These are phyloP conservation scores for Eira barbara DNA, from an alignment of 2,113 vertebrate genomes.

Conservation along the genomic window DNA sequence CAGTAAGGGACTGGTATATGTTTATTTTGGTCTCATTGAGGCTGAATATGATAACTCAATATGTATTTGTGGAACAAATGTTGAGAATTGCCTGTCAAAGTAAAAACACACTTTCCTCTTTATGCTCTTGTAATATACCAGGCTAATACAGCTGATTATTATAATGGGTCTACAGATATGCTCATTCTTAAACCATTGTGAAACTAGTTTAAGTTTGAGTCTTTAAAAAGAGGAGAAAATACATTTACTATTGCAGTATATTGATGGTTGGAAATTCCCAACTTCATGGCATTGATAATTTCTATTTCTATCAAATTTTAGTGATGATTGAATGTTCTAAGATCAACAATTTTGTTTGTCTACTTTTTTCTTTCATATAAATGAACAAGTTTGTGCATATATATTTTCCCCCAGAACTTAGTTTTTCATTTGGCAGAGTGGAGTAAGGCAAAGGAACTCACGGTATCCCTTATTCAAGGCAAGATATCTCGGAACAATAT, in stretches of 20 bases:
- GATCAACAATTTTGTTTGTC: background rate
- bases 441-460: background rate
- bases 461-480: accelerated
- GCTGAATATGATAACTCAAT: too few species aligned
- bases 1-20: background rate
- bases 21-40: background rate
- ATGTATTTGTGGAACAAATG: background rate
- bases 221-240: background rate
- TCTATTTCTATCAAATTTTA: background rate
- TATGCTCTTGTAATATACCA: background rate
- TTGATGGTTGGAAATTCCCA: background rate
- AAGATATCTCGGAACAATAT: too few species aligned
- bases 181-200: background rate
- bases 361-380: background rate
- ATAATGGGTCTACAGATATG: background rate
- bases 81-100: background rate
- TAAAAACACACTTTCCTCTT: background rate
- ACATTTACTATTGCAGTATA: background rate
- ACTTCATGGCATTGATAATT: background rate
- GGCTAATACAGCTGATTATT: background rate
- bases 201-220: background rate
- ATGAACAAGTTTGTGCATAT: background rate
- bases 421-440: background rate
- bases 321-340: background rate
- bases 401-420: background rate